Evolutionary conservation across 2,113 vertebrate species (phyloP).

Genomic region (Semicossyphus pulcher): DNA sequence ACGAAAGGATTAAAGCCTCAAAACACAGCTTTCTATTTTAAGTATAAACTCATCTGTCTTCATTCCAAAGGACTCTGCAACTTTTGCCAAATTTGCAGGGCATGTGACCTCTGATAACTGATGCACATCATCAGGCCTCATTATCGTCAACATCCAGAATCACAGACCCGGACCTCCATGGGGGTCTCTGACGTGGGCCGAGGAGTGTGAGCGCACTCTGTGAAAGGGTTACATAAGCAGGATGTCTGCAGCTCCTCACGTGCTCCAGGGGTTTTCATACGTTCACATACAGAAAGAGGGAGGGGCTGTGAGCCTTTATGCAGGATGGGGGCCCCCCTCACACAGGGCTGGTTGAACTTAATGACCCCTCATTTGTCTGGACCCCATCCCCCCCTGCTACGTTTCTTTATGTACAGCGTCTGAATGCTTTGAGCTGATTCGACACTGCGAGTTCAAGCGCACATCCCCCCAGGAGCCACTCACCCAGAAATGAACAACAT

Average conservation of each 20-base stretch:
- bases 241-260: constrained; percentile 8
- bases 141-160: background rate
- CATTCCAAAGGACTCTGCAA: background rate
- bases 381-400: background rate
- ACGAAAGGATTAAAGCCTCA: no score
- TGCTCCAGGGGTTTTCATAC: constrained; percentile 14
- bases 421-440: background rate
- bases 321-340: constrained; percentile 23
- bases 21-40: background rate
- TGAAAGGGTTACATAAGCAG: constrained; percentile 33
- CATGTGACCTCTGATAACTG: background rate
- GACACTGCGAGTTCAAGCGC: background rate
- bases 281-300: constrained; percentile 41
- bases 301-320: constrained; percentile 3
- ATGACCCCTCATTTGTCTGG: constrained; percentile 25
- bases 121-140: background rate
- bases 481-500: no score
- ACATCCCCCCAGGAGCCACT: no score
- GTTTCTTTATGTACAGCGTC: constrained; percentile 13
- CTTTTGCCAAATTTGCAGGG: background rate
- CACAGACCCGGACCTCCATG: background rate
- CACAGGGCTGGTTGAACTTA: constrained; percentile 40
- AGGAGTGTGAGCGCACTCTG: constrained; percentile 6
- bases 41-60: background rate
- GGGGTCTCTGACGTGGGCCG: constrained; percentile 6